Evolutionary conservation across 2,113 vertebrate species (phyloP), one percentile per base, ranked within the genome.

Genomic region (Megaleporinus macrocephalus): DNA sequence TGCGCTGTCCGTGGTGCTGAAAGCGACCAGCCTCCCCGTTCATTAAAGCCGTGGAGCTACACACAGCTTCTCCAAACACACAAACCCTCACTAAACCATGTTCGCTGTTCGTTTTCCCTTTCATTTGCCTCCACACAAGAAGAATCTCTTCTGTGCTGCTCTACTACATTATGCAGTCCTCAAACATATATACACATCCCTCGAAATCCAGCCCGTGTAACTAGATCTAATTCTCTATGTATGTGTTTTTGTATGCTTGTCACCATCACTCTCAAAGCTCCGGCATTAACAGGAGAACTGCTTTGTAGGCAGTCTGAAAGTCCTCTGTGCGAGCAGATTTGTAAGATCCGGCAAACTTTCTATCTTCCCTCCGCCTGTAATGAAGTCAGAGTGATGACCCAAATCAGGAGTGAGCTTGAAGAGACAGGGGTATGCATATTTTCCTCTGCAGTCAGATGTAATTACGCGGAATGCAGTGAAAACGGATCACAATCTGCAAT

Each of bases 1-100:
- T 49, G 49, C 61, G 49, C 78, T 87, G 74, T 85, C 69, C 70
- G 69, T 27, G 62, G 83, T 85, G 15, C 77, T 85, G 80, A 78
- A 70, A 30, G 18, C 6, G 1, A 29, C 30, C 30, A 26, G 11
- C 5, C 51, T 0, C 1, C 15, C 47, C 13, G 47, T 11, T 36
- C 47, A 49, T 10, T 49, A 49, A 11, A 14, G 13, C 47, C 13
- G 47, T n/a, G n/a, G n/a, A n/a, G n/a, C n/a, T n/a, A 6, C 2
- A 2, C 7, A 10, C 47, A 49, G 13, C 47, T 49, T 36, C 33
- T 36, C 33, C 6, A 4, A 36, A 36, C 33, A 36, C 33, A 36
- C 6, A 6, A 36, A 36, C 33, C 3, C 6, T 36, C 6, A 36
- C 3, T 36, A 36, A 36, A 36, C 3, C 33, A 36, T 36, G 3